Base-by-base conservation (phyloP, 2,888 invertebrate genomes). In the Salpingus planirostris region DNA sequence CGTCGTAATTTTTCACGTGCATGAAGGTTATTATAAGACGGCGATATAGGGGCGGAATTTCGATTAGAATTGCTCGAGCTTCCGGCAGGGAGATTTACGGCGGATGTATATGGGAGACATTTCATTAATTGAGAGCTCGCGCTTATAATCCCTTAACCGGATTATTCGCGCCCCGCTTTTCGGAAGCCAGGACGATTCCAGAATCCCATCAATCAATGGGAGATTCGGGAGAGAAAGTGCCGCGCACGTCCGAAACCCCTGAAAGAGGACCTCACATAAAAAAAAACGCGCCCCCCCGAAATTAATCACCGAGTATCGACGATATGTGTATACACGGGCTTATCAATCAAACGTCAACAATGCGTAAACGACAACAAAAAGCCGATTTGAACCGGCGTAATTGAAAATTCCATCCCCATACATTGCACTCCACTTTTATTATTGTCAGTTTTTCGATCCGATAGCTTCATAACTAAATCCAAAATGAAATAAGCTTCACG, bases 111-210 rank as follows among this genome's bases (percentile, higher is more conserved):
- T 46, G 38, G 42, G 42, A 46, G 49, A 49, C 49, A 46, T 49
- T 47, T 46, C 47, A 49, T 49, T 49, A 49, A 49, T 49, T 47
- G 49, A 46, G 47, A 44, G 42, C 47, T 44, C 44, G 49, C 47
- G 44, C 46, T 49, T 47, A 49, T 49, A 47, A 47, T 47, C 47
- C 49, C 39, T 37, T 46, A 44, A 46, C 44, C 45, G 45, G 44
- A 49, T 47, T 49, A 46, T 46, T 40, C 39, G 36, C 36, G 42
- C 41, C n/a, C n/a, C 37, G 44, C 46, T 39, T 44, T 40, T 31
- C 8, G 39, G 42, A 43, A 41, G 41, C 40, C 40, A 34, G 21
- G 31, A 13, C 40, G 25, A 40, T 44, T 43, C 43, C 37, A 46
- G 41, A 43, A 40, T 40, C 31, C 46, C 44, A 48, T 48, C 48